A percentile compares a stretch with the other conserved stretches of the same genome.
Conservation (phyloP, 2,888 invertebrate species). For the Pollenia griseotomentosa region DNA sequence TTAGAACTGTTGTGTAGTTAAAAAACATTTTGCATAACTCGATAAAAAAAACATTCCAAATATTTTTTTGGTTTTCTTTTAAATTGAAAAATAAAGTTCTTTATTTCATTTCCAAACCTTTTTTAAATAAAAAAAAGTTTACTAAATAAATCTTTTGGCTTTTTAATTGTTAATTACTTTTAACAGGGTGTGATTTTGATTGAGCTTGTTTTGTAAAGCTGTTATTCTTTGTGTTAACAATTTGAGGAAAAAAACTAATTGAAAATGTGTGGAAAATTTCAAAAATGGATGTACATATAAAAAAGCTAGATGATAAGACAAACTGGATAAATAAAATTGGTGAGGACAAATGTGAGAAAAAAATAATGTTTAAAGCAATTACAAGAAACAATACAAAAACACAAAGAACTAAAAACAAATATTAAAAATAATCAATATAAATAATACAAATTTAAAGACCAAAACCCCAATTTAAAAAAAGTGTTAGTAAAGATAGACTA, state of each 20-base stretch:
- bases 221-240: slow-evolving; percentile 31
- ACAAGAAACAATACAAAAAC: not conserved
- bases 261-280: slow-evolving; percentile 43
- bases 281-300: slow-evolving; percentile 4
- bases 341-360: slow-evolving; percentile 11
- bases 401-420: too few species aligned
- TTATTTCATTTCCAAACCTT: slow-evolving; percentile 59
- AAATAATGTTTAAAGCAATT: slow-evolving; percentile 3
- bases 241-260: slow-evolving; percentile 18
- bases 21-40: too few species aligned
- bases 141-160: slow-evolving; percentile 80
- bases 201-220: slow-evolving; percentile 55
- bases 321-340: slow-evolving; percentile 25
- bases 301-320: slow-evolving; percentile 23
- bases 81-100: too few species aligned
- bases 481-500: not conserved
- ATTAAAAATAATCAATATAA: slow-evolving; percentile 5
- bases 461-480: slow-evolving; percentile 10
- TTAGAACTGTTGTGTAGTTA: too few species aligned
- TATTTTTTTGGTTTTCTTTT: too few species aligned
- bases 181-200: slow-evolving; percentile 43
- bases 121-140: slow-evolving; percentile 20
- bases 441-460: slow-evolving; percentile 2
- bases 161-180: slow-evolving; percentile 75
- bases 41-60: too few species aligned